Evolutionary conservation across 2,888 invertebrate genomes (phyloP), one percentile per base, ranked within the genome.

Genomic region (Chrysina gloriosa): DNA sequence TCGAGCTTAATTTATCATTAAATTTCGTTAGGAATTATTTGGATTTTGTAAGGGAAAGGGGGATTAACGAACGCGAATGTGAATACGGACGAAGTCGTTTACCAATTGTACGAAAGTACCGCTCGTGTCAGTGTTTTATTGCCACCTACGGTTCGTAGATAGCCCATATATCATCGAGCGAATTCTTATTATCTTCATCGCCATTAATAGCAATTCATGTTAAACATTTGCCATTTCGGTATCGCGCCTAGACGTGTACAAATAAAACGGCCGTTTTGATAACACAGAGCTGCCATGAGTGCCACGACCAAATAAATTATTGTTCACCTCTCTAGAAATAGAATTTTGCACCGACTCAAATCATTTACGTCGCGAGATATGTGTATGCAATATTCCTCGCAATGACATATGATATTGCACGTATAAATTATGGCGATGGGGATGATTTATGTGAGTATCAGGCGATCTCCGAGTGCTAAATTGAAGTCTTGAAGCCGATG

Each of bases 401-500:
- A 61, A 61, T 61, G 58, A 61, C 58, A 61, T 61, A 61, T 61
- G 58, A 61, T 61, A 61, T 61, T 61, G 58, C 58, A 61, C 14
- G 42, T 61, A 27, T 42, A 42, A 61, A 42, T 61, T 61, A 42
- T 61, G 42, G 27, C 16, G 42, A 25, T 61, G 11, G 42, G 19
- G 58, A 42, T 61, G 58, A 61, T 61, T 61, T 61, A 61, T 61
- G 42, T 42, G 45, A 61, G 27, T 42, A 19, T 45, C 5, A 27
- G 42, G 16, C 39, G 58, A 16, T 11, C 14, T 27, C 25, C 7
- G 58, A 27, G 25, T 27, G 58, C 11, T 42, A 61, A 61, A 61
- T 61, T 61, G 58, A 61, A 27, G 58, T 42, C 58, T 61, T 61
- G 58, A 42, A 42, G 58, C 42, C 58, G 19, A 14, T 42, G 58